Evolutionary conservation across 2,797 vertebrate genomes (phyloP).

Genomic region (Sciurus carolinensis): DNA sequence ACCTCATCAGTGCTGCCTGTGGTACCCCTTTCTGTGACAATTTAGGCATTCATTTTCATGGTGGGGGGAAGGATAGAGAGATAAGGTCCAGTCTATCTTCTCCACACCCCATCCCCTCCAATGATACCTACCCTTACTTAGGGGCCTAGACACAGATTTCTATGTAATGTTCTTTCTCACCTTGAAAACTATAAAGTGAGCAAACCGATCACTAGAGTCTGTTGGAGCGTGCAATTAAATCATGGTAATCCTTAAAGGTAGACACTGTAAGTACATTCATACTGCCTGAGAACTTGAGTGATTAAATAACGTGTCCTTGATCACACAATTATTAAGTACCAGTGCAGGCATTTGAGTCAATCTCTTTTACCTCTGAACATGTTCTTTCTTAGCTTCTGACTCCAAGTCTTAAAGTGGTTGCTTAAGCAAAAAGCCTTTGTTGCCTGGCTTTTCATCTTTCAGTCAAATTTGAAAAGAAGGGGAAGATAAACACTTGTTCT

Average conservation of each 20-base stretch:
- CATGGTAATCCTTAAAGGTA: background rate
- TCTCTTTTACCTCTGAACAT: background rate
- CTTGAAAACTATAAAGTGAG: background rate
- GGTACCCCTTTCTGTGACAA: background rate
- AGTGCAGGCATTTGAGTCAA: background rate
- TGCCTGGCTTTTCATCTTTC: constrained; percentile 27
- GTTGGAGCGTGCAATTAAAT: background rate
- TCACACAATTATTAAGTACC: background rate
- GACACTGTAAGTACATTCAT: background rate
- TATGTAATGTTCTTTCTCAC: background rate
- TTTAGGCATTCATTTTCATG: background rate
- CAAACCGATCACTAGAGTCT: background rate
- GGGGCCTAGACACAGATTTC: background rate
- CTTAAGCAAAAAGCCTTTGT: constrained; percentile 1
- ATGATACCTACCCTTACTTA: background rate
- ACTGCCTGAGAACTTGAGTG: background rate
- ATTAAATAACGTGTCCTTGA: background rate
- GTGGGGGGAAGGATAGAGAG: background rate
- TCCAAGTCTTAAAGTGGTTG: background rate
- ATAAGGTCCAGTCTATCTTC: background rate
- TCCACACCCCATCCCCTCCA: background rate
- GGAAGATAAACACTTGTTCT: background rate
- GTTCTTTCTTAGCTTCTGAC: background rate
- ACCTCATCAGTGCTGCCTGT: background rate
- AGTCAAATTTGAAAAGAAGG: constrained; percentile 43